Percentiles rank a stretch among this genome's conserved stretches.
These are phyloP conservation scores for Lepus timidus DNA, from an alignment of 2,113 vertebrate species.

Conservation along the genomic window DNA sequence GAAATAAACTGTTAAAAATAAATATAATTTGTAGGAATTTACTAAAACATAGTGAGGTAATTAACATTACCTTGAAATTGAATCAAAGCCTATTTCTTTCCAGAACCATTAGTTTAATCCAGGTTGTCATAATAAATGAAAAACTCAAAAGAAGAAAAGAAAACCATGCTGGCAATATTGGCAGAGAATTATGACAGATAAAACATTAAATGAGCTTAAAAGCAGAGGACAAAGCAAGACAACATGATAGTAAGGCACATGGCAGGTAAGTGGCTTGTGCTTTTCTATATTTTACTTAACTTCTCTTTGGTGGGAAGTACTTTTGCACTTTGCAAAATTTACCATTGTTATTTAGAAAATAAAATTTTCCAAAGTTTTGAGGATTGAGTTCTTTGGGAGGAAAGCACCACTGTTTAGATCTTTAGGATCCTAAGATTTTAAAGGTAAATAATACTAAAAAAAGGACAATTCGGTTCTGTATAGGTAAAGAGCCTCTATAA, in stretches of 20 bases:
- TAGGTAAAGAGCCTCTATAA: not conserved
- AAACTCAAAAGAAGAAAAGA: not conserved
- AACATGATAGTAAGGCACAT: not conserved
- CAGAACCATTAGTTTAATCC: not conserved
- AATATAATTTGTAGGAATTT: conserved; percentile 46
- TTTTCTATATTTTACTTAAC: not conserved
- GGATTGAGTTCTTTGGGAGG: not conserved
- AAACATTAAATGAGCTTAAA: conserved; percentile 28
- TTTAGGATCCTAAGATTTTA: no score
- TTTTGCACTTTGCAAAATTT: not conserved
- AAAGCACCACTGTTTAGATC: not conserved
- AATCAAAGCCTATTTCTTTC: not conserved
- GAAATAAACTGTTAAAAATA: no score
- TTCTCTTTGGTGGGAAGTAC: not conserved
- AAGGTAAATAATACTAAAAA: no score
- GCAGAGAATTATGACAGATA: not conserved
- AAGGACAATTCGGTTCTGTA: not conserved
- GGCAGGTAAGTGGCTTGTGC: not conserved
- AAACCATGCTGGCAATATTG: not conserved
- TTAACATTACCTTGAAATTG: conserved; percentile 31
- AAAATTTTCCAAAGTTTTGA: not conserved
- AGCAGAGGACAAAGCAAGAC: not conserved
- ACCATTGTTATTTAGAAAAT: not conserved
- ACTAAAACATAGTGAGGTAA: not conserved
- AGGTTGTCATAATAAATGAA: not conserved